Conservation (phyloP, 2,888 invertebrate species). For the Chalcis sispes region DNA sequence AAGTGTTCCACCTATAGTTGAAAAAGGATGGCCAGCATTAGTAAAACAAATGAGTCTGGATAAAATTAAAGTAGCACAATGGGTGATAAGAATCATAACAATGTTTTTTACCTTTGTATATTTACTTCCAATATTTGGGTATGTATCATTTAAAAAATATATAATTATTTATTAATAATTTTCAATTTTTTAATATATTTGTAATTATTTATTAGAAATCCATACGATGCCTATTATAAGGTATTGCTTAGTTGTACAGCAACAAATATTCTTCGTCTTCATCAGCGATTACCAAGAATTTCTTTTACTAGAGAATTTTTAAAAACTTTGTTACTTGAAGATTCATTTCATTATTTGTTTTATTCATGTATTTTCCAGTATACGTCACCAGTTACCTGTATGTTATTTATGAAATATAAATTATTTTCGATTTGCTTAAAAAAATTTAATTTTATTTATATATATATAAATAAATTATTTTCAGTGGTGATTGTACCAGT, state of each 20-base stretch:
- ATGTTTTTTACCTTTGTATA: slow-evolving; percentile 90
- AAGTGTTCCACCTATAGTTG: slow-evolving; percentile 60
- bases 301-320: slow-evolving; percentile 90
- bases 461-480: slow-evolving; percentile 48
- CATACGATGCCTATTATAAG: slow-evolving; percentile 91
- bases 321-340: slow-evolving; percentile 87
- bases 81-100: slow-evolving; percentile 90
- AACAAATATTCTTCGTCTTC: slow-evolving; percentile 94
- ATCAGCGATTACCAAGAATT: slow-evolving; percentile 93
- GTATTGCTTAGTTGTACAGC: slow-evolving; percentile 95
- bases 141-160: slow-evolving; percentile 71
- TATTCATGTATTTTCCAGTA: slow-evolving; percentile 96
- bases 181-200: slow-evolving; percentile 13
- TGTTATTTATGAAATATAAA: slow-evolving; percentile 23
- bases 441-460: slow-evolving; percentile 14
- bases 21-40: slow-evolving; percentile 81
- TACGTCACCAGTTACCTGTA: slow-evolving; percentile 92
- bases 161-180: slow-evolving; percentile 38
- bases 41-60: slow-evolving; percentile 86
- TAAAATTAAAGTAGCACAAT: slow-evolving; percentile 91
- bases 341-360: slow-evolving; percentile 97
- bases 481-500: slow-evolving; percentile 94
- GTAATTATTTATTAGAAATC: slow-evolving; percentile 78
- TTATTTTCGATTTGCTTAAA: slow-evolving; percentile 6
- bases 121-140: slow-evolving; percentile 93